Evolutionary conservation across 2,113 vertebrate species (phyloP), one percentile per base, ranked within the genome.

Genomic region (Ailuropoda melanoleuca): DNA sequence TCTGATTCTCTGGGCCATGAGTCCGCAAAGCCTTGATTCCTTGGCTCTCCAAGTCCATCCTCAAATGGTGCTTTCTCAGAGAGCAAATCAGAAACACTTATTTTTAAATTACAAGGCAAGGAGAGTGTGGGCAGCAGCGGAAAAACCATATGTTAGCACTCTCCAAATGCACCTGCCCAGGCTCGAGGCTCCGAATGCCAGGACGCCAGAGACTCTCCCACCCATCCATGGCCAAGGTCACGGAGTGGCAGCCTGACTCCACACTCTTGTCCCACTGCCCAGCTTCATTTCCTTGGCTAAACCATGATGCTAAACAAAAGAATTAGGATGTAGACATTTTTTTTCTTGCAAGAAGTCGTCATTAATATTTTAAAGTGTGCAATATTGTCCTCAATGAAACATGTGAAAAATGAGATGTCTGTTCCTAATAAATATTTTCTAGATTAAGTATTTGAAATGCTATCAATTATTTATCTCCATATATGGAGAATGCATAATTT

Each of bases 381-480:
- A 80, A 93, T 96, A 97, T 97, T 88, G 72, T 96, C 72, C 68
- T 97, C 94, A 68, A 94, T 29, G 62, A 97, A 98, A 98, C 95
- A 82, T 48, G 34, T 96, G 92, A 97, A 93, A 97, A 93, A 97
- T 94, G 96, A 95, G 88, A 86, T 96, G 84, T 95, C 93, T 96
- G 66, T 83, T 84, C 46, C 97, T 97, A 97, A 98, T 97, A 98
- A 98, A 98, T 97, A 98, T 98, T 97, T 98, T 97, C 95, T 91
- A 97, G 97, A 98, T 97, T 98, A 98, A 95, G 94, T 92, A 94
- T 97, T 97, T 97, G 93, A 95, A 97, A 97, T 92, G 48, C 64
- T 93, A 98, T 98, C 97, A 98, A 97, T 98, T 98, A 98, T 98
- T 98, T 95, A 98, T 96, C 90, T 94, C 94, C 94, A 94, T 97